Conservation (phyloP, 2,888 invertebrate species). For the Microctonus hyperodae region DNA sequence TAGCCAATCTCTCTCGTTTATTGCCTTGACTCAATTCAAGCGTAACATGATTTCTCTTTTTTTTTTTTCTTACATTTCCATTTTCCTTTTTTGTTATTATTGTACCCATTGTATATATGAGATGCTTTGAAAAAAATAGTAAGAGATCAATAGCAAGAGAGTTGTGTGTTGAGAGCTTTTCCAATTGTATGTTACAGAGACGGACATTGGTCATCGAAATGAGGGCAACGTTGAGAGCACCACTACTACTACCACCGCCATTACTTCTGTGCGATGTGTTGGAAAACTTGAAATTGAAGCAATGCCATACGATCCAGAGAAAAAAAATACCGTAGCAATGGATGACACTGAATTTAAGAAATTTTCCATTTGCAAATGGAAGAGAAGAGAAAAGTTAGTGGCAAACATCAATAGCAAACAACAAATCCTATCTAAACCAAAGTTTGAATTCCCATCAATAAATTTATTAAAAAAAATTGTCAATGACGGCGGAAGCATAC, state of each 20-base stretch:
- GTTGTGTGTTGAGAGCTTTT: slow-evolving; percentile 19
- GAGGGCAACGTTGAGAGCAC: slow-evolving; percentile 16
- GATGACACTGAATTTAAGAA: slow-evolving; percentile 12
- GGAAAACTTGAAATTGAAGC: slow-evolving; percentile 26
- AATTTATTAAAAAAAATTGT: slow-evolving; percentile 12
- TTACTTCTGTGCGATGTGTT: slow-evolving; percentile 13
- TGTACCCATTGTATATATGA: neutral
- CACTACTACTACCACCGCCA: neutral
- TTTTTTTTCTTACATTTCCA: neutral
- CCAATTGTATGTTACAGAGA: slow-evolving; percentile 26
- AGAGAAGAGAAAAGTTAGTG: slow-evolving; percentile 1
- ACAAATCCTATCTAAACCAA: slow-evolving; percentile 18
- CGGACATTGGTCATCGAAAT: slow-evolving; percentile 28
- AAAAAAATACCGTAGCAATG: slow-evolving; percentile 3
- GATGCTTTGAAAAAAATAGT: neutral
- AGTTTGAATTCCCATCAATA: slow-evolving; percentile 6
- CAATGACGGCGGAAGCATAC: slow-evolving; percentile 10
- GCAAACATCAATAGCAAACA: slow-evolving; percentile 1
- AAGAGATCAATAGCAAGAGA: neutral
- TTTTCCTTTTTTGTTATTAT: neutral
- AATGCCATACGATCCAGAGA: slow-evolving; percentile 2
- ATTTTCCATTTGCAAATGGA: slow-evolving; percentile 28
- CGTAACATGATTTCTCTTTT: neutral
- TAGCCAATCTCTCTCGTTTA: slow-evolving; percentile 3
- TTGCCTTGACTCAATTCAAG: slow-evolving; percentile 6